Evolutionary conservation across 2,113 vertebrate species (phyloP), one percentile per base, ranked within the genome.

Genomic region (Empidonax traillii): DNA sequence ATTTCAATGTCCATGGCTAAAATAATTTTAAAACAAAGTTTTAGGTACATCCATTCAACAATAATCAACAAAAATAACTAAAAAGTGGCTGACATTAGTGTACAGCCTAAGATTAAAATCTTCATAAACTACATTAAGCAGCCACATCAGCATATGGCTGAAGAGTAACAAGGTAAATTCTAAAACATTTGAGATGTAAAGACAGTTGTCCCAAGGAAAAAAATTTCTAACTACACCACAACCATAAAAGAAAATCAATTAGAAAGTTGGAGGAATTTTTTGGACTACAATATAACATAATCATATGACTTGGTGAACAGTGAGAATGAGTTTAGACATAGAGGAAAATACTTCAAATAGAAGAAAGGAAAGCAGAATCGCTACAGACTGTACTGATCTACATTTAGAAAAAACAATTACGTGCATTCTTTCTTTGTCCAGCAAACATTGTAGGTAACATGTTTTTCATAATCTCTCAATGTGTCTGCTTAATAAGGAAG

Each of bases 71-170:
- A 72, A 94, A 95, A 69, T 61, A 89, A 93, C 71, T 95, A 90
- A 84, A 52, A 93, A 72, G 51, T 78, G 69, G 25, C 56, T 92
- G 71, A 95, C 39, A 72, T 94, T 85, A 83, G 27, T 74, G 44
- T 93, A 89, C 62, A 49, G 71, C 41, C 78, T 91, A 80, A 23
- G 33, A 96, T 77, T 81, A 93, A 92, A 89, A 67, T 31, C 65
- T 41, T 79, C 90, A 95, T 79, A 95, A 96, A 72, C 58, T 93
- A 93, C 63, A 87, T 61, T 77, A 86, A 52, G 44, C 10, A 90
- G 49, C 27, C 23, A 35, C 23, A 59, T 24, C n/a, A 59, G 19
- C 7, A n/a, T 16, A 21, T 80, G 63, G n/a, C 33, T 76, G 25
- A 93, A 90, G 30, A 67, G 16, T 16, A 68, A 21, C 23, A 91